Conservation (phyloP, 2,113 vertebrate genomes). For the Corythoichthys intestinalis region DNA sequence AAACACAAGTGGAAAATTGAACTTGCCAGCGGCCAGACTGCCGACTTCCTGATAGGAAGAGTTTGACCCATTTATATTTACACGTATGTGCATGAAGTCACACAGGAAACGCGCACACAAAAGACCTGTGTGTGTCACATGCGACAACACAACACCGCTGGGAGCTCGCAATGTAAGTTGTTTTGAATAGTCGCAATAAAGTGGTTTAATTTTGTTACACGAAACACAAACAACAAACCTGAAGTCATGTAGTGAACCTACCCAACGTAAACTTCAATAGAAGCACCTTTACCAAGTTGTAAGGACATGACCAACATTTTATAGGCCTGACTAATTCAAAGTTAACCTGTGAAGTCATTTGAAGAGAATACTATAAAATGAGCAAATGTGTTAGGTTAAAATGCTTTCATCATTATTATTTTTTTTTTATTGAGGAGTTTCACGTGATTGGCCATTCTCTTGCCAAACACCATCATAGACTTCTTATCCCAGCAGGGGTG, state of each 20-base stretch:
- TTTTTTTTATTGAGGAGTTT: background rate
- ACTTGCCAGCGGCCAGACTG: constrained; percentile 61
- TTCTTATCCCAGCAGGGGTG: constrained; percentile 6
- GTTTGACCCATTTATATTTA: constrained; percentile 46
- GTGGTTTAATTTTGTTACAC: background rate
- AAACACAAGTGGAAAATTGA: constrained; percentile 70
- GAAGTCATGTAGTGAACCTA: background rate
- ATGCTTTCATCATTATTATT: background rate
- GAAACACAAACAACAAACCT: background rate
- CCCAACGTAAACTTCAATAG: background rate
- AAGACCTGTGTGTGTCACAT: constrained; percentile 24
- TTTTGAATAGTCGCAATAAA: background rate
- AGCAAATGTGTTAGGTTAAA: background rate
- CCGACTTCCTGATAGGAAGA: constrained; percentile 67
- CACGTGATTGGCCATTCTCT: background rate
- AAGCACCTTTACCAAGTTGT: background rate
- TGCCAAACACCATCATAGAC: background rate
- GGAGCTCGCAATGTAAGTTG: background rate
- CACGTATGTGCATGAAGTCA: constrained; percentile 15
- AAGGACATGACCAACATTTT: background rate
- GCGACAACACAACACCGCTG: background rate
- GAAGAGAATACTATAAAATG: fast-evolving
- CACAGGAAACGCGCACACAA: constrained; percentile 31
- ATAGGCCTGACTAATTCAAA: background rate
- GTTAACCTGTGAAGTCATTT: background rate